Evolutionary conservation across 2,113 vertebrate genomes (phyloP).

Genomic region (Cyphomyrus plagiostoma): DNA sequence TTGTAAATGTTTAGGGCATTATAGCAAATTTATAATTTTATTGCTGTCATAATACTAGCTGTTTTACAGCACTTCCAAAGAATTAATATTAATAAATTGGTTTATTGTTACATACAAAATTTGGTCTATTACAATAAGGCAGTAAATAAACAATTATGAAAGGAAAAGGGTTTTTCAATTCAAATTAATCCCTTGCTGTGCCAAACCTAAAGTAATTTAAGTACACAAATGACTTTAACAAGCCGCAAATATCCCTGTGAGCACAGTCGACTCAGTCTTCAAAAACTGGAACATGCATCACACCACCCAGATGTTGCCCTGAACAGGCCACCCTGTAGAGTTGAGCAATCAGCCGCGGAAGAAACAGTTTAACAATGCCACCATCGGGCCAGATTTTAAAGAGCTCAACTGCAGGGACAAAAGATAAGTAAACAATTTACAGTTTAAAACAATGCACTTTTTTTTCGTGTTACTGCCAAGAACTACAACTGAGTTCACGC

Average conservation of each 20-base stretch:
- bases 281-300: neutral
- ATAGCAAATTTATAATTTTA: neutral
- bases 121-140: neutral
- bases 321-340: constrained; percentile 1
- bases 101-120: neutral
- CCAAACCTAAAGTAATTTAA: constrained; percentile 1
- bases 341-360: neutral
- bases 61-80: neutral
- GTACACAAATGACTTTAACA: constrained; percentile 6
- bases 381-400: neutral
- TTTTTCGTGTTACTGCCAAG: neutral
- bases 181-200: neutral
- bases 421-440: neutral
- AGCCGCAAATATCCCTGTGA: neutral
- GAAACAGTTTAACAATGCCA: neutral
- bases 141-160: constrained; percentile 5
- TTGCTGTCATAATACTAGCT: neutral
- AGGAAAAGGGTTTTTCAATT: neutral
- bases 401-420: neutral
- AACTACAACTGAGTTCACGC: neutral
- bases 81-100: constrained; percentile 7
- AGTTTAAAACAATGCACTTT: neutral
- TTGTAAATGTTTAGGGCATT: neutral
- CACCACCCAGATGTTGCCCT: neutral
- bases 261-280: neutral